phyloP scores from a whole-genome alignment of 2,797 vertebrate genomes.

The Catostomus latipinnis region DNA sequence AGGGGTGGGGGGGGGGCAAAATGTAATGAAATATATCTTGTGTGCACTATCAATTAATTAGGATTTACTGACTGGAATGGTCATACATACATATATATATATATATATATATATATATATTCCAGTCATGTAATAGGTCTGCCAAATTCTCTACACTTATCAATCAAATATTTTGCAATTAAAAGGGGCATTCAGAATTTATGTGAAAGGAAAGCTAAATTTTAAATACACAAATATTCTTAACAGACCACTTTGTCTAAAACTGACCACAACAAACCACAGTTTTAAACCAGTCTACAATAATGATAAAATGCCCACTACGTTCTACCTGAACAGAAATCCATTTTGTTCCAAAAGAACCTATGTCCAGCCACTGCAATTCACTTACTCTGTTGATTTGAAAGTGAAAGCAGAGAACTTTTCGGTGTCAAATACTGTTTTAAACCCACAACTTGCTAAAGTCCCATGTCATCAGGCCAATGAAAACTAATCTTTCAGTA shows the following conservation, averaged over 20 bases:
- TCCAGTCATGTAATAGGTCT: neutral
- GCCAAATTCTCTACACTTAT: neutral
- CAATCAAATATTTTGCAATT: too few relatives aligned
- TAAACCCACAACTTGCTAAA: conserved; percentile 66
- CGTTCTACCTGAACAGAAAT: conserved; percentile 63
- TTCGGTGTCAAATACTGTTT: conserved; percentile 61
- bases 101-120: too few relatives aligned
- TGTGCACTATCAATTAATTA: too few relatives aligned
- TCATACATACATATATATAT: too few relatives aligned
- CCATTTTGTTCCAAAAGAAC: conserved; percentile 51
- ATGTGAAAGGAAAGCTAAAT: too few relatives aligned
- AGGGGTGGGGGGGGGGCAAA: neutral
- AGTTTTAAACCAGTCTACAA: conserved; percentile 40
- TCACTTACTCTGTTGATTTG: conserved; percentile 73
- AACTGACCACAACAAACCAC: conserved; percentile 35
- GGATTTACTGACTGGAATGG: too few relatives aligned
- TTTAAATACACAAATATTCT: neutral
- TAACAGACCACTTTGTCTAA: neutral
- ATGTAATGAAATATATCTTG: neutral
- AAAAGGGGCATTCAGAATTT: too few relatives aligned
- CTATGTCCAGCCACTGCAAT: conserved; percentile 64
- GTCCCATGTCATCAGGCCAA: conserved; percentile 82
- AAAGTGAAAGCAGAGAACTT: conserved; percentile 74
- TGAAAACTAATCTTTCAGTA: conserved; percentile 86
- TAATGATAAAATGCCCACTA: conserved; percentile 71